Evolutionary conservation across 2,797 vertebrate species (phyloP).

Genomic region (Brachyrhaphis roseni): DNA sequence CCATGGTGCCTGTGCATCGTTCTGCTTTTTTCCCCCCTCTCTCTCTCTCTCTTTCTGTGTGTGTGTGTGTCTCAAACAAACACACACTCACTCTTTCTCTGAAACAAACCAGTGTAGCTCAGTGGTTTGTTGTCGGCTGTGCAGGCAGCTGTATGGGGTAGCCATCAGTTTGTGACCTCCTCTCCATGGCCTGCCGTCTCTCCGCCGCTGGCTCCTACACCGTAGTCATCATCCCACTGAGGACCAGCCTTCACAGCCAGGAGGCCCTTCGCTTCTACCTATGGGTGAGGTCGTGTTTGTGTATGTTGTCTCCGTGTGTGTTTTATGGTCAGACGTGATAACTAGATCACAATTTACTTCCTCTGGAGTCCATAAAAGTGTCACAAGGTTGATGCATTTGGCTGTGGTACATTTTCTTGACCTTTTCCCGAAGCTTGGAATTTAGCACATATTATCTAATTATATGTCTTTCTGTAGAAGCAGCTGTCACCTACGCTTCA

Average conservation of each 20-base stretch:
- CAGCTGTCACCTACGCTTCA: not conserved
- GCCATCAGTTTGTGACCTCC: conserved; percentile 36
- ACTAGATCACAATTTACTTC: not conserved
- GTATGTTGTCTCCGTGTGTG: not conserved
- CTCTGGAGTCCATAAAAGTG: not conserved
- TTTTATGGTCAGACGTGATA: not conserved
- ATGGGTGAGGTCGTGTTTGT: conserved; percentile 76
- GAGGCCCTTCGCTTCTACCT: conserved; percentile 83
- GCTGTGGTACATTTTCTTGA: conserved; percentile 1
- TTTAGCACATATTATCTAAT: conserved; percentile 1
- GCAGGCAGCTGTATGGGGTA: conserved; percentile 48
- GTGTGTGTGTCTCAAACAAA: conserved; percentile 20
- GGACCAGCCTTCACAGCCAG: conserved; percentile 78
- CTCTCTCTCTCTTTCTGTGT: conserved; percentile 21
- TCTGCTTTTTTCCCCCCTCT: conserved; percentile 36
- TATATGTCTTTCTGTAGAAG: not conserved
- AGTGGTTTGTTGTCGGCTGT: conserved; percentile 50
- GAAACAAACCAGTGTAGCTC: conserved; percentile 40
- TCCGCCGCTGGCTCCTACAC: conserved; percentile 75
- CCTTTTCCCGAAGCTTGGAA: not conserved
- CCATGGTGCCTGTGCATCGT: conserved; percentile 41
- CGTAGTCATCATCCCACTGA: conserved; percentile 83
- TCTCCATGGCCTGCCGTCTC: conserved; percentile 78
- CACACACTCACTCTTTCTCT: conserved; percentile 12
- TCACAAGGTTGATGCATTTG: conserved; percentile 6